Evolutionary conservation across 2,888 invertebrate species (phyloP).

Genomic region (Amiota mariae): DNA sequence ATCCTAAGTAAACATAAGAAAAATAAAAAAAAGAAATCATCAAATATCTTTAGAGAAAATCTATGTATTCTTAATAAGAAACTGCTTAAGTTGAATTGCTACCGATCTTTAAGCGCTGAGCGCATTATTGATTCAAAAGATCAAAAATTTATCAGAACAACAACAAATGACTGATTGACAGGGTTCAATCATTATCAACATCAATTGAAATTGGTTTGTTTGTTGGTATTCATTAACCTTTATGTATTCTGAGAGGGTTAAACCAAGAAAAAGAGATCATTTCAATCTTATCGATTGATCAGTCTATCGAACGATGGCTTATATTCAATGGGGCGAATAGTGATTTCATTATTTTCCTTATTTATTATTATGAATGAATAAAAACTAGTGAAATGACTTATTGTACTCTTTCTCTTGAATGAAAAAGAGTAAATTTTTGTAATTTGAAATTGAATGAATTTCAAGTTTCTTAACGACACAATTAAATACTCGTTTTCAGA

Average conservation of each 20-base stretch:
- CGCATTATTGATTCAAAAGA: conserved; percentile 21
- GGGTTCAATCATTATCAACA: background rate
- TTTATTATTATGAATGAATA: too few relatives aligned
- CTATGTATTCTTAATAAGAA: background rate
- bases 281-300: background rate
- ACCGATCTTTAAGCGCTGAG: background rate
- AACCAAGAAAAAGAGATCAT: too few relatives aligned
- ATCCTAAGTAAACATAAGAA: background rate
- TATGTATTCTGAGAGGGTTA: too few relatives aligned
- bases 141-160: background rate
- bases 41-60: conserved; percentile 2
- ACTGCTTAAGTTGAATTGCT: background rate
- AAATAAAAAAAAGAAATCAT: conserved; percentile 3
- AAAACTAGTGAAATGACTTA: too few relatives aligned
- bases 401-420: too few relatives aligned
- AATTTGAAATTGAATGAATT: too few relatives aligned
- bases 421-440: too few relatives aligned
- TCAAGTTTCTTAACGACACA: too few relatives aligned
- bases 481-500: background rate
- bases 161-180: background rate
- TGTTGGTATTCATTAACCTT: too few relatives aligned
- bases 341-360: background rate
- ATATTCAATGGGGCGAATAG: conserved; percentile 2
- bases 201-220: too few relatives aligned
- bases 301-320: background rate